These are phyloP conservation scores for Oreochromis spilurus DNA, from an alignment of 2,113 vertebrate species.

Conservation along the genomic window DNA sequence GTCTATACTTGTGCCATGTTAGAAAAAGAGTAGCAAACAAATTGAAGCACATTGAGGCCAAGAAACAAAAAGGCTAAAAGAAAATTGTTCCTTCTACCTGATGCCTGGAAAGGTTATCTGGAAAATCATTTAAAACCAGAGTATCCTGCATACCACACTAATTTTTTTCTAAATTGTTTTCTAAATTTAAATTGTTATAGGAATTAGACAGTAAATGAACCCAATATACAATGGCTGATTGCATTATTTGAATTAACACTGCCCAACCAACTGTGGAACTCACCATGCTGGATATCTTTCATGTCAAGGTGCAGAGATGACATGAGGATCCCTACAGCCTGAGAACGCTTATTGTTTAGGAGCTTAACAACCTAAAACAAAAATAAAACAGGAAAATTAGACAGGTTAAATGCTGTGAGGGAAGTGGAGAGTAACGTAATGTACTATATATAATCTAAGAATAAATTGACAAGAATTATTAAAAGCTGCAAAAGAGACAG, in stretches of 20 bases:
- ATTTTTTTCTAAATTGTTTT: not conserved
- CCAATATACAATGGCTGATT: not conserved
- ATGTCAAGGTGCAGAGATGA: slow-evolving; percentile 96
- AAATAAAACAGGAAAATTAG: not conserved
- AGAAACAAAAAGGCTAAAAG: not conserved
- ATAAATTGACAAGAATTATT: not conserved
- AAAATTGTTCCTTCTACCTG: not conserved
- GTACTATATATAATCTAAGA: not conserved
- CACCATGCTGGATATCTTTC: slow-evolving; percentile 96
- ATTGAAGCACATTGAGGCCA: not conserved
- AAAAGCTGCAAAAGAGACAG: not conserved
- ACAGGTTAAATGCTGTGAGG: not conserved
- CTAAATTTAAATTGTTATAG: not conserved
- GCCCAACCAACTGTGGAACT: slow-evolving; percentile 42
- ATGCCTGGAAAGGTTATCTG: not conserved
- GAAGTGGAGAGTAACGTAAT: not conserved
- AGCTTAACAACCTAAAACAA: slow-evolving; percentile 86
- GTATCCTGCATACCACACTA: not conserved
- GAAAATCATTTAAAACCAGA: not conserved
- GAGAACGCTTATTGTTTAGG: slow-evolving; percentile 94
- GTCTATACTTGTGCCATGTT: not conserved
- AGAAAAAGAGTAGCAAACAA: not conserved
- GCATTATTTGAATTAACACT: not conserved
- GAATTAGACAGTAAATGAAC: not conserved
- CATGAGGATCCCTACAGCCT: slow-evolving; percentile 98